phyloP scores from a whole-genome alignment of 2,113 vertebrate genomes.

The Centropus bengalensis region DNA sequence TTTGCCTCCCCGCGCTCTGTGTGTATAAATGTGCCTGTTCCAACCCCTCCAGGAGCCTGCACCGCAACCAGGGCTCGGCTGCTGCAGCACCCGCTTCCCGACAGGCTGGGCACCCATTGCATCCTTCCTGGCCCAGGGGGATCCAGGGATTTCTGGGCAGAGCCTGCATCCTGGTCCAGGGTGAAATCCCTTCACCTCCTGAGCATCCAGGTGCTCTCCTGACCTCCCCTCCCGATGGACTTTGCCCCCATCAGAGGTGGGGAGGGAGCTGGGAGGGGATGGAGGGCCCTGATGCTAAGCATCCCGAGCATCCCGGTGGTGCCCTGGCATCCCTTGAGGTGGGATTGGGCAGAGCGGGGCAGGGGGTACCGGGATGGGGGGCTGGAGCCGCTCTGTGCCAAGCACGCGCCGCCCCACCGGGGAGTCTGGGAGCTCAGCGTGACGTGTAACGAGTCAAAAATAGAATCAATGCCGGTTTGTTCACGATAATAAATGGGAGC shows the following conservation, averaged over 20 bases:
- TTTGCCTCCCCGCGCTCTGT: neutral
- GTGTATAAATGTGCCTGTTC: neutral
- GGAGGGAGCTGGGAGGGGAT: neutral
- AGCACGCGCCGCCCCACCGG: neutral
- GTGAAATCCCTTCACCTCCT: neutral
- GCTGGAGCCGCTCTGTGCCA: rapidly evolving
- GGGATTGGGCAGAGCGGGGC: neutral
- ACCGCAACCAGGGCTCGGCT: neutral
- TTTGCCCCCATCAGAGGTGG: neutral
- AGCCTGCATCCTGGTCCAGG: neutral
- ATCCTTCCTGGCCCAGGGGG: neutral
- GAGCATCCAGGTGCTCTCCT: neutral
- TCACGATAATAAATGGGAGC: neutral
- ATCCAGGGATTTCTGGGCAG: rapidly evolving
- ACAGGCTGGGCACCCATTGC: rapidly evolving
- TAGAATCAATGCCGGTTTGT: neutral
- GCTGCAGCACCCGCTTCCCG: neutral
- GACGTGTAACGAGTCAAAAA: neutral
- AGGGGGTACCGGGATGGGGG: neutral
- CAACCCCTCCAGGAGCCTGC: neutral
- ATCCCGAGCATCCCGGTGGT: neutral
- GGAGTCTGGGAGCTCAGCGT: neutral
- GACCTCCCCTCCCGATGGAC: too few species aligned
- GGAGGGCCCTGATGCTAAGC: neutral
- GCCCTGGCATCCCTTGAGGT: too few species aligned